Evolutionary conservation across 2,113 vertebrate species (phyloP).

Genomic region (Thunnus thynnus): DNA sequence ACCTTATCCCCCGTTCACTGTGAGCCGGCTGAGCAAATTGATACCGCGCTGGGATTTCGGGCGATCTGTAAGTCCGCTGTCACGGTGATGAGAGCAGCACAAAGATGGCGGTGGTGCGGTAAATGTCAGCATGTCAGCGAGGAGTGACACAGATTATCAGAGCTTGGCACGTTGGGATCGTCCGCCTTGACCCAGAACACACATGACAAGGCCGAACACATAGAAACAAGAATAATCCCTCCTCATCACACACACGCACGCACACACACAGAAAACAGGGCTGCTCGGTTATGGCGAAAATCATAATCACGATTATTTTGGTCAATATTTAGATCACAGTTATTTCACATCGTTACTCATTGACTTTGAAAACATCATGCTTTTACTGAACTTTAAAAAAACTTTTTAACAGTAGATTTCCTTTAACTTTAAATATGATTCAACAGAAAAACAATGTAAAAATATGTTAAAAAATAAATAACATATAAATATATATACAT

Average conservation of each 20-base stretch:
- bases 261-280: neutral
- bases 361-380: no score
- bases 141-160: conserved; percentile 59
- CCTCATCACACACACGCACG: conserved; percentile 8
- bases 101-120: conserved; percentile 45
- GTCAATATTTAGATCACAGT: no score
- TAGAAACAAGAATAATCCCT: conserved; percentile 43
- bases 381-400: no score
- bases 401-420: no score
- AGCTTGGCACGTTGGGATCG: neutral
- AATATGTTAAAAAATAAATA: no score
- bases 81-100: conserved; percentile 69
- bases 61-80: conserved; percentile 60
- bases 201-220: conserved; percentile 53
- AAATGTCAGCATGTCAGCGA: conserved; percentile 77
- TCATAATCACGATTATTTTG: no score
- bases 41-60: conserved; percentile 55
- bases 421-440: no score
- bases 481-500: no score
- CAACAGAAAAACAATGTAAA: no score
- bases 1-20: conserved; percentile 31
- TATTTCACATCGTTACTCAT: no score
- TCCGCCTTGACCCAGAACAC: conserved; percentile 31
- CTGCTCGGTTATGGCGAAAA: no score
- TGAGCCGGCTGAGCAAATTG: conserved; percentile 51